Percentiles rank a stretch among this genome's conserved stretches.
These are phyloP conservation scores for Opisthograptis luteolata DNA, from an alignment of 2,888 invertebrate species.

Conservation along the genomic window DNA sequence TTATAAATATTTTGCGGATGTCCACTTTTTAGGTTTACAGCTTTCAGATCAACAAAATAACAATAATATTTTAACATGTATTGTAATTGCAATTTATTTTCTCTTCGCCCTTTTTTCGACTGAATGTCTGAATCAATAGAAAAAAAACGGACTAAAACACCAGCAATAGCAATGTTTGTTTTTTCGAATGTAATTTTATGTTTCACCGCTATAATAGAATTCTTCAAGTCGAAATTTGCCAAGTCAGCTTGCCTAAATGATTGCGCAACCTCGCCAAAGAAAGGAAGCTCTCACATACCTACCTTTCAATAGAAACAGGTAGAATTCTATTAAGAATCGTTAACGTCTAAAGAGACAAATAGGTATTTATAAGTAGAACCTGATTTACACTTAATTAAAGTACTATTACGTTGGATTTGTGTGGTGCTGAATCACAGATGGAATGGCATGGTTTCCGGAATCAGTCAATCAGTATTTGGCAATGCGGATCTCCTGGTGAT, in stretches of 20 bases:
- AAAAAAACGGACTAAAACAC: too few species aligned
- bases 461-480: constrained; percentile 26
- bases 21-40: too few species aligned
- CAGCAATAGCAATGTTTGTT: too few species aligned
- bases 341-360: constrained; percentile 34
- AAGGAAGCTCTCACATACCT: constrained; percentile 27
- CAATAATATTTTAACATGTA: too few species aligned
- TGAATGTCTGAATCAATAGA: too few species aligned
- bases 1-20: not conserved
- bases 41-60: too few species aligned
- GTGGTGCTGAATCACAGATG: constrained; percentile 49
- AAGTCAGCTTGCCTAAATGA: constrained; percentile 17
- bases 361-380: constrained; percentile 28
- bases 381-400: constrained; percentile 30
- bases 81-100: too few species aligned
- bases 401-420: too few species aligned
- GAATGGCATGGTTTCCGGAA: constrained; percentile 74
- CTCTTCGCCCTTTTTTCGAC: too few species aligned
- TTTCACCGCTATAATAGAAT: not conserved
- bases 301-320: too few species aligned
- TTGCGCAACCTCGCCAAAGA: constrained; percentile 20
- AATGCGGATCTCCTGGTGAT: constrained; percentile 20
- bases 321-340: constrained; percentile 43
- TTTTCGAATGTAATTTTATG: too few species aligned
- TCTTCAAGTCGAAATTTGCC: not conserved